Base-by-base conservation (phyloP, 64 coral and sea anemone genomes). In the Montipora capricornis region DNA sequence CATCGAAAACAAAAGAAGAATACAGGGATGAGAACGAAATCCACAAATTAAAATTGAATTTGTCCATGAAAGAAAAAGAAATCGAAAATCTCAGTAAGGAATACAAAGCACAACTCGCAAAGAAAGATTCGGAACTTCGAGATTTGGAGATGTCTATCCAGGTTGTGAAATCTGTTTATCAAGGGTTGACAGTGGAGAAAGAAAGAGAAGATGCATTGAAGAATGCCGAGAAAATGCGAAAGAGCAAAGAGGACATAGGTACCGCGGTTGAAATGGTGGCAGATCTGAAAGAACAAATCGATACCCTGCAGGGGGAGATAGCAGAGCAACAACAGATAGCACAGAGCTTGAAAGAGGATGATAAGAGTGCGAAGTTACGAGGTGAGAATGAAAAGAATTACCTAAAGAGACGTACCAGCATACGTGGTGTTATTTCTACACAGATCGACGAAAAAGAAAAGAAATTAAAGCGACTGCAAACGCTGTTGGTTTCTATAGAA, bases 401-500 rank as follows among this genome's bases (percentile, higher is more conserved):
- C 47, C 20, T 71, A 16, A 86, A 86, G 62, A 89, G 87, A 77
- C 70, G 73, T 26, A 55, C 73, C 20, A 89, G 75, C 26, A 20
- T 89, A 8, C 80, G 62, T 1, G 67, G 82, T 12, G 82, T 93
- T 44, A 24, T 93, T 1, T 80, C 92, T 4, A 19, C 80, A 8
- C 83, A 93, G 78, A 59, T 93, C 10, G 84, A 93, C 15, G 92
- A 93, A 26, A 93, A 93, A 55, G 77, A 93, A 73, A 87, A 88
- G 82, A 93, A 88, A 59, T 47, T 93, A 5, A 78, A 80, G 44
- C 74, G 92, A 0, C 29, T 92, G 14, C 75, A 85, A 44, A 92
- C 76, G 29, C 53, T 92, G 17, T 20, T 92, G 16, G 59, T 66
- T 19, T 75, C 73, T 1, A 60, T 92, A 3, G 80, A 74, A 76